These are phyloP conservation scores for Rhopalosiphum padi DNA, from an alignment of 1,140 invertebrate species.

Conservation along the genomic window DNA sequence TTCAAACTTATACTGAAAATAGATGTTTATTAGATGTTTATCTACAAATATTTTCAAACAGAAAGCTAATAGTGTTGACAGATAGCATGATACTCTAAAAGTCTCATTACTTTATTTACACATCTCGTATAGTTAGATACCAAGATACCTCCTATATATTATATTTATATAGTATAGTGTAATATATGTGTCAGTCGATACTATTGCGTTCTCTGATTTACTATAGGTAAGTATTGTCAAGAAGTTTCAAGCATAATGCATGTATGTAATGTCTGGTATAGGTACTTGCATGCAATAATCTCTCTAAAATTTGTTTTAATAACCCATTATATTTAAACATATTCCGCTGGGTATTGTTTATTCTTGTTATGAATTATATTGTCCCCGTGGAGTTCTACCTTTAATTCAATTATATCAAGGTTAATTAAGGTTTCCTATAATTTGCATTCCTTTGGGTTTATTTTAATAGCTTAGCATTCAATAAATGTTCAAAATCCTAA, in stretches of 20 bases:
- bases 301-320: background rate
- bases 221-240: background rate
- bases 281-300: background rate
- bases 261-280: background rate
- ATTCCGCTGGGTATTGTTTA: background rate
- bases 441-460: background rate
- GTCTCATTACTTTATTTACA: no score
- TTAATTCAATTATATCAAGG: slow-evolving; percentile 7
- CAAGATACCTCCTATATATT: background rate
- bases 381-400: background rate
- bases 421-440: background rate
- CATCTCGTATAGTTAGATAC: no score
- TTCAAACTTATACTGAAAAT: no score
- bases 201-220: background rate
- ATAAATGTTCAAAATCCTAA: background rate
- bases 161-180: background rate
- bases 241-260: background rate
- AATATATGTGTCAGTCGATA: background rate
- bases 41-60: no score
- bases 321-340: background rate
- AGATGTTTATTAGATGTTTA: no score
- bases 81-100: no score
- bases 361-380: background rate
- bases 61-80: no score
- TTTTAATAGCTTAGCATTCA: background rate